Base-by-base conservation (phyloP, 1,140 invertebrate species). In the Drosophila pandora region DNA sequence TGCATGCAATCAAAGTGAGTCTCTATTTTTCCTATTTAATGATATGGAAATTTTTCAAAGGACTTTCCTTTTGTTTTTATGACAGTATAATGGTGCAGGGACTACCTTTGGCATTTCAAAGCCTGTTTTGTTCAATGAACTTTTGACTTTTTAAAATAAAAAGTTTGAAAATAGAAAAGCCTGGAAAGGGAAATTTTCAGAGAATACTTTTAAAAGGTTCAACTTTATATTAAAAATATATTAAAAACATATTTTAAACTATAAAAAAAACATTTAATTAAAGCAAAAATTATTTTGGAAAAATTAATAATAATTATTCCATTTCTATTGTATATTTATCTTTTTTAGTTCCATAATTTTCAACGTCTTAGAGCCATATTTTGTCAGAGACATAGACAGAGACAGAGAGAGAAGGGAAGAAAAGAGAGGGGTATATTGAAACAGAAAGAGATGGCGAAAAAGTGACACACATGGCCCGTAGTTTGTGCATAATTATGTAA, bases 401-500 rank as follows among this genome's bases (percentile, higher is more conserved):
- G 21, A 37, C 10, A 10, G 34, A 10, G 12, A 37, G 10, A 37
- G 10, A 37, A 37, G 3, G 12, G 2, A 23, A 2, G 12, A 13
- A 12, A 9, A 3, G n/a, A 2, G 1, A 3, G 3, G 2, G 17
- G 0, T 6, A 28, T 28, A 6, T 6, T 28, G 3, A 21, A 39
- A n/a, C 5, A 8, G 10, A n/a, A 58, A 30, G 2, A 28, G 2
- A 28, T 28, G 25, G 25, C 6, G 2, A 17, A 41, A 8, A 23
- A 17, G 32, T 7, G 25, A 13, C 45, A 72, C 58, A 73, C 59
- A 74, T 73, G 70, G 69, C 54, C 47, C 45, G 62, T 67, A 75
- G 62, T 75, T 75, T 85, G 74, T 77, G 74, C 81, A 85, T 87
- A 85, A 87, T 85, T 85, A 87, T 85, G 69, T 81, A 85, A 87